These are phyloP conservation scores for Microctenopoma lineatum DNA, from an alignment of 2,797 vertebrate genomes.

Conservation along the genomic window DNA sequence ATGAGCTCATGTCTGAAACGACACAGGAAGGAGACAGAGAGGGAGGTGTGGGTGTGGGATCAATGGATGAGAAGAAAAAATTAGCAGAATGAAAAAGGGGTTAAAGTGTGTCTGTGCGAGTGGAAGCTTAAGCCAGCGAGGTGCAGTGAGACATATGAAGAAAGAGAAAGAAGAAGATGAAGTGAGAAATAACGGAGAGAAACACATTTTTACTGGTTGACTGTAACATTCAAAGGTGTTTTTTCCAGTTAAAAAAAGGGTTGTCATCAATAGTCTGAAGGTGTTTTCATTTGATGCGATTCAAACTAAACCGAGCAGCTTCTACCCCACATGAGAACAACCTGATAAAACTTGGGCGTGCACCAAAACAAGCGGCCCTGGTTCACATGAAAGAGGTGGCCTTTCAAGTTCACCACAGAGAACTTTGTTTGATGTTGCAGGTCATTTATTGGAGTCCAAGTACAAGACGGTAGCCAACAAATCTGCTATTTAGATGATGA, in stretches of 20 bases:
- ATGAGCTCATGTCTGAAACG: constrained; percentile 74
- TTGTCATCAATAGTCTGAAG: constrained; percentile 11
- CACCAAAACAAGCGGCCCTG: constrained; percentile 21
- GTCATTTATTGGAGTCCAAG: constrained; percentile 24
- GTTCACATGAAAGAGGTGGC: constrained; percentile 31
- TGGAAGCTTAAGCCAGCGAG: constrained; percentile 3
- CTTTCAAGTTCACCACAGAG: constrained; percentile 14
- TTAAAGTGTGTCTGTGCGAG: not conserved
- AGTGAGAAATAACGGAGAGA: too few species aligned
- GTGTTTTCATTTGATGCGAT: constrained; percentile 23
- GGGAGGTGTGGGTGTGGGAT: constrained; percentile 29
- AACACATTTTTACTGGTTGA: not conserved
- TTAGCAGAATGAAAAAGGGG: constrained; percentile 9
- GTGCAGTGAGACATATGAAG: constrained; percentile 15
- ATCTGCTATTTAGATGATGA: constrained; percentile 10
- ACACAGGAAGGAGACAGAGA: constrained; percentile 24
- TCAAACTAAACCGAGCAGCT: constrained; percentile 12
- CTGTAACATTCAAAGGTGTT: not conserved
- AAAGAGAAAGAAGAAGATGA: not conserved
- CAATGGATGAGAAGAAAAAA: constrained; percentile 6
- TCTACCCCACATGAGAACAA: constrained; percentile 14
- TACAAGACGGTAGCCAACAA: not conserved
- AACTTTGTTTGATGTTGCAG: constrained; percentile 45
- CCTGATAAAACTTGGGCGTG: constrained; percentile 20
- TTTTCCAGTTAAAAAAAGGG: not conserved